Percentiles rank a stretch among this genome's conserved stretches.
These are phyloP conservation scores for Sakesphorus luctuosus DNA, from an alignment of 2,113 vertebrate genomes.

Conservation along the genomic window DNA sequence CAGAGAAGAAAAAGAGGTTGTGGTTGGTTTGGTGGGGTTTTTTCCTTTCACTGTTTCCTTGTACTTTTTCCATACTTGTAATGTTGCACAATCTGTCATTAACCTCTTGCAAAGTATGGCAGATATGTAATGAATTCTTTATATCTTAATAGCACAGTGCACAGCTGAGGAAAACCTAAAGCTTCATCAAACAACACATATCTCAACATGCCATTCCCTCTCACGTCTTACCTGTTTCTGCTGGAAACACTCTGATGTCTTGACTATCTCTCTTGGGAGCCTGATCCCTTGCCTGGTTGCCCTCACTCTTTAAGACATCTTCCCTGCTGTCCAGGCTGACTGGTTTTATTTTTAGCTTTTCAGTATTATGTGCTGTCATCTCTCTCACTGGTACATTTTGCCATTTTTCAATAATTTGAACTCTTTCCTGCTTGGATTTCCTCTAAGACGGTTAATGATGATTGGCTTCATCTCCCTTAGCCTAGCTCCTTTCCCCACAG, in stretches of 20 bases:
- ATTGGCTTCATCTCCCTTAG: not conserved
- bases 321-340: not conserved
- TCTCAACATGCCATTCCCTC: not conserved
- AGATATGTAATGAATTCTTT: not conserved
- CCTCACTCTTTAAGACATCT: not conserved
- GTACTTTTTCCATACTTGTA: not conserved
- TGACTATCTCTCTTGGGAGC: not conserved
- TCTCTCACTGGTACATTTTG: not conserved
- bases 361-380: not conserved
- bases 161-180: not conserved
- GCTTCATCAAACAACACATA: not conserved
- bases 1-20: not conserved
- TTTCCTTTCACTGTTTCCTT: not conserved
- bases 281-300: not conserved
- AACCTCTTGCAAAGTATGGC: not conserved
- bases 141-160: not conserved
- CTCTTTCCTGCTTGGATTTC: not conserved
- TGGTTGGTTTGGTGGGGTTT: not conserved
- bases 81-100: not conserved
- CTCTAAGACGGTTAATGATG: not conserved
- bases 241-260: not conserved
- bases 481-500: not conserved
- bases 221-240: not conserved
- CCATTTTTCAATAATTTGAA: not conserved
- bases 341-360: slow-evolving; percentile 17